Evolutionary conservation across 2,888 invertebrate species (phyloP).

Genomic region (Watsonalla binaria): DNA sequence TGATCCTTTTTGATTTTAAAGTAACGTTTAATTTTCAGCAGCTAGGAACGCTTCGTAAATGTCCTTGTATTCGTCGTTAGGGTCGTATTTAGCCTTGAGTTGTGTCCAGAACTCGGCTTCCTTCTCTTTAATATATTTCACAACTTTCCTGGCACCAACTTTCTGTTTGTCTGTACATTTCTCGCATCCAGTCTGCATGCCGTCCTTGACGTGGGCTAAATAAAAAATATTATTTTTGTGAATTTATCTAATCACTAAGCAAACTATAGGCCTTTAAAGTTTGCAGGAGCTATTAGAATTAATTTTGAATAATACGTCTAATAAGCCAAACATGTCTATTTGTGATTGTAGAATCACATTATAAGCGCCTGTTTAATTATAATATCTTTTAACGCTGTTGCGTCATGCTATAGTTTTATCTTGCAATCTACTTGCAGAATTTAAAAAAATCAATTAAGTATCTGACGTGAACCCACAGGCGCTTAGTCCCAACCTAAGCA

Average conservation of each 20-base stretch:
- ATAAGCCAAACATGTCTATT: too few species aligned
- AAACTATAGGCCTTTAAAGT: too few species aligned
- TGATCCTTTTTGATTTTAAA: not conserved
- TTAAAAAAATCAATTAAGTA: too few species aligned
- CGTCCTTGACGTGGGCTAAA: slow-evolving; percentile 82
- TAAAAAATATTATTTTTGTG: slow-evolving; percentile 14
- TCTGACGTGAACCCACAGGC: too few species aligned
- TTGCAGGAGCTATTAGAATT: too few species aligned
- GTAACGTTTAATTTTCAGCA: slow-evolving; percentile 23
- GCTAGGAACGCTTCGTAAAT: slow-evolving; percentile 76
- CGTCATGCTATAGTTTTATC: too few species aligned
- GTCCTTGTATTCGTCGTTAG: slow-evolving; percentile 78
- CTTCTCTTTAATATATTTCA: slow-evolving; percentile 81
- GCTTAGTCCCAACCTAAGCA: too few species aligned
- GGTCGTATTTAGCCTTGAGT: slow-evolving; percentile 84
- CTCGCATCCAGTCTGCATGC: slow-evolving; percentile 81
- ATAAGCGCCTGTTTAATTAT: not conserved
- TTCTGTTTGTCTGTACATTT: slow-evolving; percentile 85
- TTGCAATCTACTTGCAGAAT: too few species aligned
- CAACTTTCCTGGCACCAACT: slow-evolving; percentile 80
- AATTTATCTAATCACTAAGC: not conserved
- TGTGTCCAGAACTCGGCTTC: slow-evolving; percentile 82
- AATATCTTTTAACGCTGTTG: slow-evolving; percentile 1
- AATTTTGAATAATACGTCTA: too few species aligned
- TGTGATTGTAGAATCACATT: not conserved